These are phyloP conservation scores for Anableps anableps DNA, from an alignment of 2,797 vertebrate genomes.

Conservation along the genomic window DNA sequence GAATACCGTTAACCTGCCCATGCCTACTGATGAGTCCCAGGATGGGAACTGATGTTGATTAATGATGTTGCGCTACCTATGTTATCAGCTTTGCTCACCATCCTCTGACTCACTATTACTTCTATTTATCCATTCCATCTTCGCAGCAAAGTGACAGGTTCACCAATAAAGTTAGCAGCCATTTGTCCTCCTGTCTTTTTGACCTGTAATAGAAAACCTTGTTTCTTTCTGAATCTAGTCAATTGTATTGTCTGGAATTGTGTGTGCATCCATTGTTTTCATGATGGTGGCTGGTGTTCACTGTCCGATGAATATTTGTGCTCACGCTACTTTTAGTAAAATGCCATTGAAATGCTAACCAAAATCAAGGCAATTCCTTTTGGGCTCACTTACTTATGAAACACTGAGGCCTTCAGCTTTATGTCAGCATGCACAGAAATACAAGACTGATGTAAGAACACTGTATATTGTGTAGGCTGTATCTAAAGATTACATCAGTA, in stretches of 20 bases:
- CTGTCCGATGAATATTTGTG: conserved; percentile 56
- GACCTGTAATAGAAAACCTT: conserved; percentile 34
- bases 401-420: conserved; percentile 22
- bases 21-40: conserved; percentile 7
- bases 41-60: conserved; percentile 7
- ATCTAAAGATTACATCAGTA: background rate
- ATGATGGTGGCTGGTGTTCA: conserved; percentile 42
- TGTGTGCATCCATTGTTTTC: conserved; percentile 35
- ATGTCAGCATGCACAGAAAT: conserved; percentile 28
- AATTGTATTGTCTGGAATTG: conserved; percentile 32
- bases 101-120: conserved; percentile 60
- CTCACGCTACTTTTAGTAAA: conserved; percentile 53
- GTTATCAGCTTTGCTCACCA: conserved; percentile 41
- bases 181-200: conserved; percentile 22
- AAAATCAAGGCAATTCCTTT: conserved; percentile 61
- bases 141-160: conserved; percentile 9
- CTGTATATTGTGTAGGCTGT: background rate
- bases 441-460: conserved; percentile 9
- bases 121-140: conserved; percentile 44
- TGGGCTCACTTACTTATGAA: conserved; percentile 46
- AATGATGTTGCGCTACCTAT: conserved; percentile 12
- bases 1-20: background rate
- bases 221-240: conserved; percentile 28
- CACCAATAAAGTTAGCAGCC: conserved; percentile 35
- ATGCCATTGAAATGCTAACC: conserved; percentile 80